Evolutionary conservation across 2,888 invertebrate genomes (phyloP).

Genomic region (Terebella lapidaria): DNA sequence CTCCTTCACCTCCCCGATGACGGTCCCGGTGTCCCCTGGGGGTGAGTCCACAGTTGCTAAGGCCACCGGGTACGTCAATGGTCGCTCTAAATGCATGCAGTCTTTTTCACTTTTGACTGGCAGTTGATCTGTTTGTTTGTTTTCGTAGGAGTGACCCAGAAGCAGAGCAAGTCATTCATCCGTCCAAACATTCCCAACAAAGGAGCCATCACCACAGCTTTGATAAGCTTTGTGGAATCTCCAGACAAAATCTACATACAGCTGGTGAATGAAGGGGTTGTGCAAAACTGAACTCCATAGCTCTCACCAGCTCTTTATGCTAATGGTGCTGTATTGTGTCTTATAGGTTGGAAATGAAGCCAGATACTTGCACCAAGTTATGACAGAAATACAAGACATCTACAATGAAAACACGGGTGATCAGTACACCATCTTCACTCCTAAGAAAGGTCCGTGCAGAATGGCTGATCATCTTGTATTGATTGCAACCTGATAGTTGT

Average conservation of each 20-base stretch:
- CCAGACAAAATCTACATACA: too few relatives aligned
- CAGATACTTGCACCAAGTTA: conserved; percentile 41
- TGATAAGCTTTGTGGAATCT: too few relatives aligned
- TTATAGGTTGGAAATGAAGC: not conserved
- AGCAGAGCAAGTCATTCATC: too few relatives aligned
- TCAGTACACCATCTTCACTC: conserved; percentile 46
- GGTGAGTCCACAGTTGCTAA: conserved; percentile 1
- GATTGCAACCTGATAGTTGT: not conserved
- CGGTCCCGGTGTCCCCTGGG: not conserved
- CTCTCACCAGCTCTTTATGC: not conserved
- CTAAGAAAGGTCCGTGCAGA: conserved; percentile 31
- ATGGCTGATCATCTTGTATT: not conserved
- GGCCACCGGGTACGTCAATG: too few relatives aligned
- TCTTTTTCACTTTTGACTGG: not conserved
- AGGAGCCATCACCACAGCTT: too few relatives aligned
- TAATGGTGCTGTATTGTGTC: not conserved
- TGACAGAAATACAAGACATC: conserved; percentile 55
- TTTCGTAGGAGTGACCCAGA: not conserved
- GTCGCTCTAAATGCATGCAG: too few relatives aligned
- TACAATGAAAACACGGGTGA: conserved; percentile 33
- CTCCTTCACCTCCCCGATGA: conserved; percentile 26
- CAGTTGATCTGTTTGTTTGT: not conserved
- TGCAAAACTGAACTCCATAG: too few relatives aligned
- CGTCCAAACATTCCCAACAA: too few relatives aligned
- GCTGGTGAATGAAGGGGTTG: too few relatives aligned